phyloP scores from a whole-genome alignment of 53 echinoderm and acorn worm genomes.

The Holothuria leucospilota region DNA sequence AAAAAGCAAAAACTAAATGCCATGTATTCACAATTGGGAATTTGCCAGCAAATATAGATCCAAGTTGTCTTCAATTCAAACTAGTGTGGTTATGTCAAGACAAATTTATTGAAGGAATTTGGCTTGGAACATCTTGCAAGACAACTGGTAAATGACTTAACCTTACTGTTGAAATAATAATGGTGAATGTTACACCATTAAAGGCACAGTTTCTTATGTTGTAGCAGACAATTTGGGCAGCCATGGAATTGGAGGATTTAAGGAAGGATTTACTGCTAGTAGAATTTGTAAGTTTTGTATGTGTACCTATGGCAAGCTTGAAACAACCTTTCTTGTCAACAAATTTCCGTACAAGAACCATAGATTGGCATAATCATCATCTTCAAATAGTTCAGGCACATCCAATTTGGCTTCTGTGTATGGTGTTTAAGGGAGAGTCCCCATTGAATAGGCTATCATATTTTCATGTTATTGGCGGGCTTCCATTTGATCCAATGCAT shows the following conservation, averaged over 20 bases:
- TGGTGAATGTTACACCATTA: neutral
- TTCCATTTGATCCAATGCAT: conserved; percentile 32
- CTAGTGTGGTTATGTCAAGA: conserved; percentile 14
- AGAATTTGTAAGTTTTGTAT: conserved; percentile 1
- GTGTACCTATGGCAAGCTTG: conserved; percentile 17
- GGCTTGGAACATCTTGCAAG: neutral
- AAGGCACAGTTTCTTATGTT: conserved; percentile 26
- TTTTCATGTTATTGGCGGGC: neutral
- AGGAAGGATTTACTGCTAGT: conserved; percentile 32
- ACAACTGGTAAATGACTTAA: no score
- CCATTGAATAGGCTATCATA: no score
- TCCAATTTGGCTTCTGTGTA: neutral
- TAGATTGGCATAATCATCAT: neutral
- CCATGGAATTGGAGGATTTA: conserved; percentile 10
- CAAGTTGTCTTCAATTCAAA: conserved; percentile 9
- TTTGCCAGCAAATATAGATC: neutral
- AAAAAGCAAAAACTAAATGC: conserved; percentile 20
- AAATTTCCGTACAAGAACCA: neutral
- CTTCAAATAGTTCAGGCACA: neutral
- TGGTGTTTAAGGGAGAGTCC: neutral
- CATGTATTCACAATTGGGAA: conserved; percentile 29
- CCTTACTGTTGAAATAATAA: neutral
- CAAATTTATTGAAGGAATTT: conserved; percentile 8
- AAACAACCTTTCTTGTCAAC: conserved; percentile 2
- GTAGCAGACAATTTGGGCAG: conserved; percentile 24